Evolutionary conservation across 2,797 vertebrate genomes (phyloP).

Genomic region (Brachymystax lenok): DNA sequence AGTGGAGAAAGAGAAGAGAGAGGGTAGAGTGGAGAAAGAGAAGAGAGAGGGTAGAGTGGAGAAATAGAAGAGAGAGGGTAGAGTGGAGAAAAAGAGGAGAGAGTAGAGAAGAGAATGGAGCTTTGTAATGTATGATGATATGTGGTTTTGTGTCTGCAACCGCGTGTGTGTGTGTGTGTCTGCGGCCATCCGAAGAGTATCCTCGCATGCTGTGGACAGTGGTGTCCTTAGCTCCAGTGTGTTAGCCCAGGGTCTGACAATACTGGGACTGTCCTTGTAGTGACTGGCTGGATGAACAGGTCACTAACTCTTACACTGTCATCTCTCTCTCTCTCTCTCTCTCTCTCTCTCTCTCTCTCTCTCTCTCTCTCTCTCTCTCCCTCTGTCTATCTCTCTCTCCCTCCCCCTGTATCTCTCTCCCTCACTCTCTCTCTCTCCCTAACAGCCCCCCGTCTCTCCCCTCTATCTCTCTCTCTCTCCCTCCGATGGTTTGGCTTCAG

Average conservation of each 20-base stretch:
- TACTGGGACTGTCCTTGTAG: too few relatives aligned
- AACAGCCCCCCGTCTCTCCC: too few relatives aligned
- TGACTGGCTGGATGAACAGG: background rate
- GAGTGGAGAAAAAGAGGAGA: background rate
- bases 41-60: background rate
- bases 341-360: background rate
- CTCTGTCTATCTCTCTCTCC: slow-evolving; percentile 16
- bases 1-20: too few relatives aligned
- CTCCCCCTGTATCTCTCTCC: too few relatives aligned
- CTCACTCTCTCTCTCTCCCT: too few relatives aligned
- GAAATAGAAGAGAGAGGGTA: too few relatives aligned
- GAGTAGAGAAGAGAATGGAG: too few relatives aligned
- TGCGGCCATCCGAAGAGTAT: too few relatives aligned
- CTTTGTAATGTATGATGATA: background rate
- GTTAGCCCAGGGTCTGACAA: too few relatives aligned
- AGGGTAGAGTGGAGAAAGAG: too few relatives aligned
- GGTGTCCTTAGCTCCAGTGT: background rate
- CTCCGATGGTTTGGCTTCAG: background rate
- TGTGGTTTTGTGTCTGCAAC: background rate
- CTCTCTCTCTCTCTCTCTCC: background rate
- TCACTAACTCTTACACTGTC: background rate
- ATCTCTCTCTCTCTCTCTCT: background rate
- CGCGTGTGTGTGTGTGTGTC: background rate
- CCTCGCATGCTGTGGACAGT: background rate
- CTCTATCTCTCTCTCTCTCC: background rate